Percentiles rank a stretch among this genome's conserved stretches.
These are phyloP conservation scores for Momotus momota DNA, from an alignment of 2,797 vertebrate genomes.

Conservation along the genomic window DNA sequence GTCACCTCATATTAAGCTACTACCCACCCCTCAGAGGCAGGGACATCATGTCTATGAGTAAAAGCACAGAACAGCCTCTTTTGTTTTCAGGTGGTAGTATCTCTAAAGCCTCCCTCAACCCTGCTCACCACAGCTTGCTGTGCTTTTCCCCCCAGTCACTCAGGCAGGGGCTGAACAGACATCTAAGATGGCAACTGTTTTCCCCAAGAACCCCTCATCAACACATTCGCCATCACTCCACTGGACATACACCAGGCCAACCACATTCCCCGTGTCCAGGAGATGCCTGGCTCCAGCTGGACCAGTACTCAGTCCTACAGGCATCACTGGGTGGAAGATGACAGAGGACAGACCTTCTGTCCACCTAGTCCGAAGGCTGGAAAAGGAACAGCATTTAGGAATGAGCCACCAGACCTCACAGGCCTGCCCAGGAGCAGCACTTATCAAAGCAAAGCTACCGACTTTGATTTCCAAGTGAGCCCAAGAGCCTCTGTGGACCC, in stretches of 20 bases:
- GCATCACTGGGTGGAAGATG: not conserved
- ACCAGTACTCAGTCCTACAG: not conserved
- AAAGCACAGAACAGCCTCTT: not conserved
- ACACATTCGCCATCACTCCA: not conserved
- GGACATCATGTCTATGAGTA: fast-evolving
- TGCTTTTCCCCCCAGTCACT: fast-evolving
- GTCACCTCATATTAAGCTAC: not conserved
- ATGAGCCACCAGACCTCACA: not conserved
- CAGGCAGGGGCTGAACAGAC: not conserved
- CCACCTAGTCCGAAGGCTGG: not conserved
- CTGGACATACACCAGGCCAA: not conserved
- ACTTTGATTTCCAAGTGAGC: not conserved
- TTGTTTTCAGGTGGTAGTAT: not conserved
- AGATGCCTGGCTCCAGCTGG: not conserved
- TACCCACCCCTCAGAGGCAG: fast-evolving
- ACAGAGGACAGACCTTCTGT: not conserved
- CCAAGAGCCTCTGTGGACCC: not conserved
- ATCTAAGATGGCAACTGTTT: not conserved
- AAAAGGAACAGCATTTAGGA: not conserved
- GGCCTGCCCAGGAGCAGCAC: not conserved
- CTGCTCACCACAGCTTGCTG: not conserved
- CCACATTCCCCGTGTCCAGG: not conserved
- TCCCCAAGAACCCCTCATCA: not conserved
- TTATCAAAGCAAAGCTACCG: constrained; percentile 33
- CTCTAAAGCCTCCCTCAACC: not conserved